phyloP scores from a whole-genome alignment of 2,797 vertebrate genomes.

The Protosalanx chinensis region DNA sequence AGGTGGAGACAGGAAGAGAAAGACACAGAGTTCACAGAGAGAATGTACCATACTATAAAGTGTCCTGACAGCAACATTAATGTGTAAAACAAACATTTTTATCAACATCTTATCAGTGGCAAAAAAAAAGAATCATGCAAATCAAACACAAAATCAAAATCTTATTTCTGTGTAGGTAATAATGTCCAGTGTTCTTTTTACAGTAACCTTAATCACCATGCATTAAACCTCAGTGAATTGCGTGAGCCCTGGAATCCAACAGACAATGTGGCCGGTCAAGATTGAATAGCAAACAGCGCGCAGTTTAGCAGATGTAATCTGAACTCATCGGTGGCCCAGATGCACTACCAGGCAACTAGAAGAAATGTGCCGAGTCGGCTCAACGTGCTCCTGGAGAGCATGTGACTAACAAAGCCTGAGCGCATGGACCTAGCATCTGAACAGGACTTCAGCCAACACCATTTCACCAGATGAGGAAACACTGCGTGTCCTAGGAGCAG shows the following conservation, averaged over 20 bases:
- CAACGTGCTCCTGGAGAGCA: conserved; percentile 17
- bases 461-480: conserved; percentile 16
- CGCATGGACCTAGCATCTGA: conserved; percentile 49
- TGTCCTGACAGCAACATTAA: neutral
- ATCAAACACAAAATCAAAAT: neutral
- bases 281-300: neutral
- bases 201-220: conserved; percentile 39
- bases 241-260: conserved; percentile 1
- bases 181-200: neutral
- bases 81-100: neutral
- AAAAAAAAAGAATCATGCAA: conserved; percentile 24
- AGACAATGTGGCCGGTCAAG: neutral
- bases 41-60: neutral
- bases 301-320: conserved; percentile 11
- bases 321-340: conserved; percentile 27
- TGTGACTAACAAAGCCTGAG: conserved; percentile 36
- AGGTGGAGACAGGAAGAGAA: neutral
- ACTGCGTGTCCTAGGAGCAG: neutral
- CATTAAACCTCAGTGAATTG: conserved; percentile 42
- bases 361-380: conserved; percentile 18
- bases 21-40: conserved; percentile 22
- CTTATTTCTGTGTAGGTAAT: neutral
- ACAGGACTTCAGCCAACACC: conserved; percentile 2
- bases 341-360: conserved; percentile 16
- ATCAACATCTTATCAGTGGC: neutral